These are phyloP conservation scores for Vesta saturnalis DNA, from an alignment of 2,888 invertebrate species.

Conservation along the genomic window DNA sequence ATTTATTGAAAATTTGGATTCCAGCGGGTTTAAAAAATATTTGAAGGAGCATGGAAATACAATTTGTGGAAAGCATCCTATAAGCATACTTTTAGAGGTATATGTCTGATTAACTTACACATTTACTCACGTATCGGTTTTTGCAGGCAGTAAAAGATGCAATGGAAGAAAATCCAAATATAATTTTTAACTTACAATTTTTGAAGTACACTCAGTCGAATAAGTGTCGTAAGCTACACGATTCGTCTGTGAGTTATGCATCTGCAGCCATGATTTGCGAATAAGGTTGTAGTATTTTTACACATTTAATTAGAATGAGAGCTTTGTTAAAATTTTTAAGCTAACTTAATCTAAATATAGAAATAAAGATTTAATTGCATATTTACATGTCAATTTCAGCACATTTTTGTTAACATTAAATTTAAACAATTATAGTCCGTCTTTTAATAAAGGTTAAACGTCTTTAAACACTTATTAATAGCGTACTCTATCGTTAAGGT, in stretches of 20 bases:
- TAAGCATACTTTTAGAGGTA: constrained; percentile 88
- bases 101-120: constrained; percentile 38
- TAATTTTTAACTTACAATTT: constrained; percentile 78
- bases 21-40: constrained; percentile 85
- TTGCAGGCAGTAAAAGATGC: constrained; percentile 56
- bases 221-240: constrained; percentile 80
- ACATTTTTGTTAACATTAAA: too few relatives aligned
- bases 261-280: constrained; percentile 86
- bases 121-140: background rate
- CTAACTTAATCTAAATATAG: too few relatives aligned
- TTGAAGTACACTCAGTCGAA: constrained; percentile 95
- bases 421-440: too few relatives aligned
- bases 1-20: constrained; percentile 87
- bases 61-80: constrained; percentile 97
- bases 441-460: too few relatives aligned
- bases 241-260: constrained; percentile 97
- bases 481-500: too few relatives aligned
- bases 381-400: too few relatives aligned
- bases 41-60: constrained; percentile 92
- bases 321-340: too few relatives aligned
- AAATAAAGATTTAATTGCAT: too few relatives aligned
- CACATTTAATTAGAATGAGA: too few relatives aligned
- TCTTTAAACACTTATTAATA: too few relatives aligned
- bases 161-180: constrained; percentile 60
- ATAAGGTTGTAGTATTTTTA: too few relatives aligned